Conservation (phyloP, 1,140 invertebrate species). For the Pogonognathellus flavescens region DNA sequence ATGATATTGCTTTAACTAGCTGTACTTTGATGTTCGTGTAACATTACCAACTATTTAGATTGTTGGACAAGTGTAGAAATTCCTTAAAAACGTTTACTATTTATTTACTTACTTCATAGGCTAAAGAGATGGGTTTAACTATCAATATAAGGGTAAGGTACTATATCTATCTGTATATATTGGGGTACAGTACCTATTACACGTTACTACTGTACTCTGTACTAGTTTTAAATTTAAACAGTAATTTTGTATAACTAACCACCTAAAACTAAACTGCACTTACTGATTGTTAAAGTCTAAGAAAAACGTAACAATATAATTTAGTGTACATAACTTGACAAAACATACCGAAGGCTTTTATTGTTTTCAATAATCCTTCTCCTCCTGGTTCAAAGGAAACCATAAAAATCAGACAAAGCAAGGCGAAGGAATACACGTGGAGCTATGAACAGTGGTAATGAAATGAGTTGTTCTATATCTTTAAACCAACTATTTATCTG, state of each 20-base stretch:
- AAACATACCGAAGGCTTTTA: constrained; percentile 41
- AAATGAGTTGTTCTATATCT: not conserved
- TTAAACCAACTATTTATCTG: not conserved
- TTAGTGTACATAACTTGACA: constrained; percentile 12
- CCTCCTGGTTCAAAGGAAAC: constrained; percentile 49
- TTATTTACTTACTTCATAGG: not conserved
- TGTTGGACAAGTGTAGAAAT: constrained; percentile 7
- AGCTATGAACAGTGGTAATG: constrained; percentile 18
- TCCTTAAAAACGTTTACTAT: not conserved
- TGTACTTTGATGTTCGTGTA: not conserved
- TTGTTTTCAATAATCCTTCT: constrained; percentile 50
- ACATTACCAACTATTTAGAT: not conserved
- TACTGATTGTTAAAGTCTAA: too few relatives aligned
- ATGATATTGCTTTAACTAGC: too few relatives aligned
- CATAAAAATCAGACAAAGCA: constrained; percentile 42
- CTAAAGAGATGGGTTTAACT: not conserved
- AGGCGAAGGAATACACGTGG: constrained; percentile 40
- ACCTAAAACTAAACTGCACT: too few relatives aligned
- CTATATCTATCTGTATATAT: too few relatives aligned
- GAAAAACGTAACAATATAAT: not conserved
- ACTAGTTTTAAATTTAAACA: not conserved
- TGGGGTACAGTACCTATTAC: too few relatives aligned
- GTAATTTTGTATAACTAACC: not conserved
- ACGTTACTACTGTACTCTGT: not conserved
- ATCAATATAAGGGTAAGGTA: constrained; percentile 11